A percentile compares a stretch with the other conserved stretches of the same genome.
Conservation (phyloP, 2,888 invertebrate genomes). For the Thymelicus acteon region DNA sequence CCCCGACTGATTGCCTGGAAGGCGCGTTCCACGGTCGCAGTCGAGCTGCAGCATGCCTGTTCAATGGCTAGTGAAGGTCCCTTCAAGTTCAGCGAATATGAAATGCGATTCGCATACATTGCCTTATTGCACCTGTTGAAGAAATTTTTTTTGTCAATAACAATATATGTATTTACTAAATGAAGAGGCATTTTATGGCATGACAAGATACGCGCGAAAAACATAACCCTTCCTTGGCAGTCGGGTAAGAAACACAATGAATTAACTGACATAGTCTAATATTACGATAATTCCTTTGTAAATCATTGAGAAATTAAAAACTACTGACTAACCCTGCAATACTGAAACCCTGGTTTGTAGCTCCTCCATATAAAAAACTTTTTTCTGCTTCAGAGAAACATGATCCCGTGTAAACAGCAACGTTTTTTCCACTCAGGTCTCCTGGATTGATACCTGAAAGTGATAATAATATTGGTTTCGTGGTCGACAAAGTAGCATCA, state of each 20-base stretch:
- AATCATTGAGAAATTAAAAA: background rate
- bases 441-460: conserved; percentile 84
- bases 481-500: background rate
- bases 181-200: background rate
- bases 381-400: conserved; percentile 87
- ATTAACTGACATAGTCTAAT: too few species aligned
- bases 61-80: conserved; percentile 9
- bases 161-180: background rate
- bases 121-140: conserved; percentile 60
- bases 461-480: background rate
- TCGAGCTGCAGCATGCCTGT: conserved; percentile 46
- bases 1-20: conserved; percentile 56
- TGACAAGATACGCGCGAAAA: too few species aligned
- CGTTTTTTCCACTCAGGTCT: conserved; percentile 78
- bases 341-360: conserved; percentile 54
- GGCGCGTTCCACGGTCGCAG: conserved; percentile 58
- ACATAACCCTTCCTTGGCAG: too few species aligned
- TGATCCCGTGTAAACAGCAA: conserved; percentile 71
- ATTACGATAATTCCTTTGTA: too few species aligned
- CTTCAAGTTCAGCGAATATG: conserved; percentile 60
- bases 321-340: conserved; percentile 57
- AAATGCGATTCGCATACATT: conserved; percentile 73
- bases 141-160: background rate
- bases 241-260: too few species aligned
- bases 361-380: conserved; percentile 64